Conservation (phyloP, 2,888 invertebrate genomes). For the Hemithea aestivaria region DNA sequence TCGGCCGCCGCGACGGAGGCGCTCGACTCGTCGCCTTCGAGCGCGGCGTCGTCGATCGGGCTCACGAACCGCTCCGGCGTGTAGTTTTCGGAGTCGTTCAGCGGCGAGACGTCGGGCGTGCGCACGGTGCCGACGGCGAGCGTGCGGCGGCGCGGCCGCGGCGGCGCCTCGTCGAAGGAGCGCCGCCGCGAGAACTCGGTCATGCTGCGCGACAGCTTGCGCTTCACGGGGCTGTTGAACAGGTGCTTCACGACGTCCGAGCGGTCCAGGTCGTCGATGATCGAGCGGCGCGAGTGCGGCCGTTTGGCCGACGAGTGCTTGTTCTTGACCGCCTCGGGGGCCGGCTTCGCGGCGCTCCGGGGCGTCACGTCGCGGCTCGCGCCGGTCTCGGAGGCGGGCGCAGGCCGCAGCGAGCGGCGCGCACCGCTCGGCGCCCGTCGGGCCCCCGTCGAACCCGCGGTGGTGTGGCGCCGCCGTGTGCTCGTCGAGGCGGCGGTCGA, state of each 20-base stretch:
- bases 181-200: conserved; percentile 57
- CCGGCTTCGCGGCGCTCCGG: conserved; percentile 49
- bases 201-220: conserved; percentile 73
- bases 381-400: conserved; percentile 34
- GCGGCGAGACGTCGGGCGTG: conserved; percentile 1
- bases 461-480: too few relatives aligned
- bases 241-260: conserved; percentile 65
- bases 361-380: conserved; percentile 48
- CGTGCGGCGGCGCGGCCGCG: conserved; percentile 38
- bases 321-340: conserved; percentile 63
- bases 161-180: conserved; percentile 24
- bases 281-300: conserved; percentile 64
- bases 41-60: conserved; percentile 49
- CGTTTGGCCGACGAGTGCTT: conserved; percentile 72
- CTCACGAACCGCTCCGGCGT: conserved; percentile 60
- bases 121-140: conserved; percentile 30
- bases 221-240: conserved; percentile 70
- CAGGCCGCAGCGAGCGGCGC: too few relatives aligned
- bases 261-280: conserved; percentile 64
- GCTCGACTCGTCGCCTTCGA: too few relatives aligned
- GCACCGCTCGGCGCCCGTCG: too few relatives aligned
- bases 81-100: conserved; percentile 37
- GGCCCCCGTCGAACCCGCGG: too few relatives aligned
- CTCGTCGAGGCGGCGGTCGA: too few relatives aligned
- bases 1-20: too few relatives aligned